phyloP scores from a whole-genome alignment of 2,797 vertebrate genomes.

The Alauda arvensis region DNA sequence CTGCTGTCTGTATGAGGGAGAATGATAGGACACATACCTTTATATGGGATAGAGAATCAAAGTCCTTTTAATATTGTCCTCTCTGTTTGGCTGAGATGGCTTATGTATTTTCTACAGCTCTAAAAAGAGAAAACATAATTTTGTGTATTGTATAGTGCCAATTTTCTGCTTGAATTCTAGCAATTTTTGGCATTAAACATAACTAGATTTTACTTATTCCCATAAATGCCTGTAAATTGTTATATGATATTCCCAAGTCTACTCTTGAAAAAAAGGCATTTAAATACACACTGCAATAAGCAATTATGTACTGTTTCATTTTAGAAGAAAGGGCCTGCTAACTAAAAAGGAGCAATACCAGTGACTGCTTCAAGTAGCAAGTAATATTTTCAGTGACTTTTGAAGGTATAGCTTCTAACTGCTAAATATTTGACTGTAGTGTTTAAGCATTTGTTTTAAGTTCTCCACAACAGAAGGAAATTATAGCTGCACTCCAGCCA shows the following conservation, averaged over 20 bases:
- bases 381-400: not conserved
- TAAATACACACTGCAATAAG: not conserved
- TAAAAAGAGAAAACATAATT: constrained; percentile 24
- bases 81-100: not conserved
- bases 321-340: not conserved
- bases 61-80: not conserved
- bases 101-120: constrained; percentile 11
- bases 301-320: not conserved
- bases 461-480: not conserved
- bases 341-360: not conserved
- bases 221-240: not conserved
- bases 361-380: not conserved
- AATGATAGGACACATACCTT: not conserved
- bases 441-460: not conserved
- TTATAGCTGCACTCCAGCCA: not conserved
- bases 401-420: not conserved
- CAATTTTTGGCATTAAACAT: not conserved
- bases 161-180: constrained; percentile 31
- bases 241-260: not conserved
- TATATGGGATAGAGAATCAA: not conserved
- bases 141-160: constrained; percentile 14
- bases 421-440: not conserved
- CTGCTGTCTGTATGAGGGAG: not conserved
- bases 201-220: constrained; percentile 1
- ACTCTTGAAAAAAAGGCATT: not conserved